Conservation (phyloP, 2,888 invertebrate species). For the Branchellion lobata region DNA sequence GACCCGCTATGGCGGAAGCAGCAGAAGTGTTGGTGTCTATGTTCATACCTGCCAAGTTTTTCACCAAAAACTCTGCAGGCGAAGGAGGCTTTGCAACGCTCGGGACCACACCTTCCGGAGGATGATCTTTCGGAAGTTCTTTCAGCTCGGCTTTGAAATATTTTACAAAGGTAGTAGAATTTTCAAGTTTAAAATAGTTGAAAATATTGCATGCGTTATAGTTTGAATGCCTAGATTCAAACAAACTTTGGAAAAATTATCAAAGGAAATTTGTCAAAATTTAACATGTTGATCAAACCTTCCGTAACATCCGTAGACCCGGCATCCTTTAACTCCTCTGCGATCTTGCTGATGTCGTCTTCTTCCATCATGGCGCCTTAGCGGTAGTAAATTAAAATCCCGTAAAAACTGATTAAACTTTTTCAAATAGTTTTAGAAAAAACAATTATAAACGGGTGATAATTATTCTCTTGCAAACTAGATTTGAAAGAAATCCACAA, state of each 20-base stretch:
- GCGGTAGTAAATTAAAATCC: neutral
- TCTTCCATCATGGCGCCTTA: conserved; percentile 56
- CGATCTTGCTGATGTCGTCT: conserved; percentile 47
- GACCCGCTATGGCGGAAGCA: neutral
- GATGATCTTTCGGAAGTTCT: no score
- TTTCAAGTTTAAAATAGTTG: no score
- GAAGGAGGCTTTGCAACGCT: neutral
- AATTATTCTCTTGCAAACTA: neutral
- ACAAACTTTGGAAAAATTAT: no score
- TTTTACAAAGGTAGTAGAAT: no score
- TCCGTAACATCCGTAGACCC: conserved; percentile 51
- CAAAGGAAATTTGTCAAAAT: no score
- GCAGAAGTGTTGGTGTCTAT: neutral
- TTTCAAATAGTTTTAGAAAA: neutral
- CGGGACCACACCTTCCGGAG: neutral
- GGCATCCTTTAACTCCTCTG: conserved; percentile 51
- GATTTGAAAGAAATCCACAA: neutral
- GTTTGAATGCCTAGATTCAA: no score
- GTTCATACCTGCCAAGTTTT: neutral
- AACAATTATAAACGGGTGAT: neutral
- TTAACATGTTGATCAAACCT: no score
- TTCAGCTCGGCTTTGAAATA: no score
- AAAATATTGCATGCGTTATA: no score
- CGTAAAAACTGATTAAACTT: neutral
- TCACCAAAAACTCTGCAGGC: neutral